Evolutionary conservation across 2,888 invertebrate genomes (phyloP), one percentile per base, ranked within the genome.

Genomic region (Drosophila kambysellisi): DNA sequence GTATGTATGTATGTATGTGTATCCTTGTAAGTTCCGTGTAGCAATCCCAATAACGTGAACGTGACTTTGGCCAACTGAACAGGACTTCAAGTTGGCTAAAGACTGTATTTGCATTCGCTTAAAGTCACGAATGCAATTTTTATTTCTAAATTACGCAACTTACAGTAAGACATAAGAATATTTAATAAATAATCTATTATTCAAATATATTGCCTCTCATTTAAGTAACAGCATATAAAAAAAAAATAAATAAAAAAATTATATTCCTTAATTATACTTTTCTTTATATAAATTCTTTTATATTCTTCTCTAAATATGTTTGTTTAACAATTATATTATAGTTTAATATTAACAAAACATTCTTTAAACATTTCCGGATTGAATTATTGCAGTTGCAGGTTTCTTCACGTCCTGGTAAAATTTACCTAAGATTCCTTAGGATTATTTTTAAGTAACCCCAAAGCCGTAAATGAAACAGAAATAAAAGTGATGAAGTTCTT

Each of bases 21-120:
- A 9, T 25, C 2, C 12, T 32, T 37, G 37, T 11, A 3, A n/a
- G 39, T 35, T 46, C 50, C 43, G 25, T 25, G 46, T 4, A 15
- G 25, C 15, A 46, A 25, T 15, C 15, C 20, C 25, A 46, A 25
- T 46, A 46, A 58, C 32, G 20, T 9, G 61, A 62, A 79, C 76
- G 78, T 78, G 78, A 76, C 76, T 68, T 48, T 39, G 30, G 70
- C n/a, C 63, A 57, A 63, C 50, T 62, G 61, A 50, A 64, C 29
- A 15, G 48, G 37, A 65, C 69, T 56, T 62, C n/a, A 30, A 73
- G 37, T 17, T 25, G 43, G 30, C 39, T 67, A 7, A 56, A 50
- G 50, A 50, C 29, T 48, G 7, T 43, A 43, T 53, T 57, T 61
- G 66, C 52, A 20, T 67, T 17, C 3, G 53, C 39, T 61, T 73